These are phyloP conservation scores for Mirounga angustirostris DNA, from an alignment of 2,113 vertebrate genomes.

Conservation along the genomic window DNA sequence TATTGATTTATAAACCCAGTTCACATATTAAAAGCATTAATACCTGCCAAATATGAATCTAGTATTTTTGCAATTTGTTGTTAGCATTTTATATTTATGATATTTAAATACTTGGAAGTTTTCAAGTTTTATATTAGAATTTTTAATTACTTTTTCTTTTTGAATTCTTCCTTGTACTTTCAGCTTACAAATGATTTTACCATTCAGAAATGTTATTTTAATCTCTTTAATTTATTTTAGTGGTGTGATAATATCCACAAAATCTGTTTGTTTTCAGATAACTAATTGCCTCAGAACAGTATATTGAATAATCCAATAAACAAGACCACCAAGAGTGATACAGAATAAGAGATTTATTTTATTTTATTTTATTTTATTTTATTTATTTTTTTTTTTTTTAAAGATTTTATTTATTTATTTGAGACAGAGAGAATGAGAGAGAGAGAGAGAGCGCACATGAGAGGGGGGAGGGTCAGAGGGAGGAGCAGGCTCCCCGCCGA, in stretches of 20 bases:
- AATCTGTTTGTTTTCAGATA: not conserved
- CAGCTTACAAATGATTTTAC: not conserved
- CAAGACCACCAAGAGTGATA: not conserved
- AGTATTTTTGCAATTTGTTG: not conserved
- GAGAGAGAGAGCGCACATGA: too few relatives aligned
- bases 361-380: too few relatives aligned
- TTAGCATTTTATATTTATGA: not conserved
- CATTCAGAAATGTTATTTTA: not conserved
- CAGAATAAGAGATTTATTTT: not conserved
- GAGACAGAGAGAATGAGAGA: too few relatives aligned
- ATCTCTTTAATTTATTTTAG: not conserved
- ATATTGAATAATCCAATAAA: not conserved
- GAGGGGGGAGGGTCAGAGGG: too few relatives aligned
- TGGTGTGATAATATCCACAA: not conserved
- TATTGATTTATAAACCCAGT: not conserved
- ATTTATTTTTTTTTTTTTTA: too few relatives aligned
- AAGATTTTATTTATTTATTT: too few relatives aligned
- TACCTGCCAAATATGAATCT: not conserved
- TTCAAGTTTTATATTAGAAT: constrained; percentile 1
- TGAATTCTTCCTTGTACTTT: not conserved
- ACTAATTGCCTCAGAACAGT: not conserved
- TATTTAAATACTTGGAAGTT: not conserved
- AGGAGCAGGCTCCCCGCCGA: too few relatives aligned
- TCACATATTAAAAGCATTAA: not conserved
- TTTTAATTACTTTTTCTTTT: constrained; percentile 30